Evolutionary conservation across 2,888 invertebrate genomes (phyloP), one percentile per base, ranked within the genome.

Genomic region (Synanthedon andrenaeformis): DNA sequence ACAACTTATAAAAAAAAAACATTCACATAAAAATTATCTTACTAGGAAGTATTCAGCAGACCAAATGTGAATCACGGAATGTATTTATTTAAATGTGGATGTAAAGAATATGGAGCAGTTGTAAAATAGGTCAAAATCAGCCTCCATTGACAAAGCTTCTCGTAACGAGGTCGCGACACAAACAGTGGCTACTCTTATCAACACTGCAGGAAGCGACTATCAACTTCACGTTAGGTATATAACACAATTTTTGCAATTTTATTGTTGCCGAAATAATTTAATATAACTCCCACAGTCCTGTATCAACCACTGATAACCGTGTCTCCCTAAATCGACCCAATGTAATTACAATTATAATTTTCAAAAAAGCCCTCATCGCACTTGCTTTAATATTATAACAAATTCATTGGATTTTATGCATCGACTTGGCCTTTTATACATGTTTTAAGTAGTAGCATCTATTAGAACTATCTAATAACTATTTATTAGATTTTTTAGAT

Each of bases 91-190:
- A 45, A 19, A 49, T 49, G 23, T 49, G 49, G 17, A 49, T 49
- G 23, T 49, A 49, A 49, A 52, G 52, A 51, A 62, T 61, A 13
- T 41, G 12, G 12, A 51, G 5, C 49, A 41, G 41, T 41, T 19
- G 63, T 65, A 62, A 85, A 80, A 70, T 84, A 68, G 87, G 86
- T 86, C 85, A 87, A 86, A 87, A 87, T 82, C 85, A 83, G 72
- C 76, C 64, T 75, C 77, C 78, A 82, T 77, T 79, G 74, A 82
- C 82, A 79, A 81, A 84, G 82, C 81, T 35, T 81, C 71, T 76
- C 66, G 70, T 65, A 81, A 80, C 68, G 83, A 76, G 85, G 85
- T 74, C 83, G 79, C 74, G 73, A 67, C 74, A 76, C 72, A 74
- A 72, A 73, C 80, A 76, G 63, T 70, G 68, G 70, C 72, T 67